Conservation (phyloP, 2,888 invertebrate species). For the Poecilobothrus nobilitatus region DNA sequence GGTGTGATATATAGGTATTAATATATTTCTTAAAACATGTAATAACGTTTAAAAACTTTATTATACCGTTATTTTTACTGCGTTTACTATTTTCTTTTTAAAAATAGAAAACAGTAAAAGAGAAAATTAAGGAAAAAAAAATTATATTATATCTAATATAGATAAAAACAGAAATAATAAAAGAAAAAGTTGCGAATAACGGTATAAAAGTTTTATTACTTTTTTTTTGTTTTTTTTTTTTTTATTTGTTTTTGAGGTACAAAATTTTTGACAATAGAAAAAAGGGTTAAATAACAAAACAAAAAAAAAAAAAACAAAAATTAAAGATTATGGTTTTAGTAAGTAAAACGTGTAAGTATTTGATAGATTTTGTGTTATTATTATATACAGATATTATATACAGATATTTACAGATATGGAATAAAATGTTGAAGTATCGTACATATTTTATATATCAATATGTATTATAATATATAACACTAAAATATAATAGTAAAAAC, state of each 20-base stretch:
- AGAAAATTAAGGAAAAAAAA: background rate
- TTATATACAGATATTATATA: background rate
- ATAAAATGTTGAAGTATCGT: no score
- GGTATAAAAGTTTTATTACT: background rate
- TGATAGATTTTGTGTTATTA: background rate
- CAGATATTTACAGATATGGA: no score
- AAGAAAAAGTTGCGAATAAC: background rate
- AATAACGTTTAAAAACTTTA: slow-evolving; percentile 4
- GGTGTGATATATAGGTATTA: slow-evolving; percentile 5
- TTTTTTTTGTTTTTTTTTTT: no score
- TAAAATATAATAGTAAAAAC: no score
- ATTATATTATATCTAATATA: background rate
- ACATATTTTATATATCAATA: no score
- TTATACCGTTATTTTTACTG: background rate
- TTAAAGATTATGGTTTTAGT: background rate
- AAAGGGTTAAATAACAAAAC: background rate
- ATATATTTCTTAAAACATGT: background rate
- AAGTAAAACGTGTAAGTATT: slow-evolving; percentile 1
- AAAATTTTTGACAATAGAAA: background rate
- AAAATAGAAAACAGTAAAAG: background rate
- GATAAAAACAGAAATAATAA: background rate
- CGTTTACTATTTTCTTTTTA: background rate
- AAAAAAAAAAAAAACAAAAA: background rate
- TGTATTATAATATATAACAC: no score
- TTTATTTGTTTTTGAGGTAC: background rate